Conservation (phyloP, 92 coral and sea anemone genomes). For the Actinernus sp. region DNA sequence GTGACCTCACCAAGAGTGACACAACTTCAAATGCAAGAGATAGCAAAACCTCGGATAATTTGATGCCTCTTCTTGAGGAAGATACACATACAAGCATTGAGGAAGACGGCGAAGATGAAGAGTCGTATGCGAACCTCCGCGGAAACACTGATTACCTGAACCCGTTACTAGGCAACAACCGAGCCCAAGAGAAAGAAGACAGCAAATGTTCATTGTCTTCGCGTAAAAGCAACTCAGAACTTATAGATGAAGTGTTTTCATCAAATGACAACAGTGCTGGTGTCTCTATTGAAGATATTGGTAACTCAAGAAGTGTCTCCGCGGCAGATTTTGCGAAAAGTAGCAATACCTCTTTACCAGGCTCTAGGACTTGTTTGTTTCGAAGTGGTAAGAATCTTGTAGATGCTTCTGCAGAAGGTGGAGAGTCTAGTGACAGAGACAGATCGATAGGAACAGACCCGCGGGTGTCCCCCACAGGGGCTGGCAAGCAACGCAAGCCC, state of each 20-base stretch:
- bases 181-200: not conserved
- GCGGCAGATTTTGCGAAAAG: conserved; percentile 26
- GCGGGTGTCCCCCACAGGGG: not conserved
- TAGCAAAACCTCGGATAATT: conserved; percentile 45
- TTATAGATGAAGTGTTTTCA: not conserved
- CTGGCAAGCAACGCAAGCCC: conserved; percentile 6
- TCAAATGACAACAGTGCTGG: not conserved
- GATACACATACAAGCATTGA: conserved; percentile 12
- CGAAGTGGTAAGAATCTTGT: not conserved
- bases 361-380: conserved; percentile 10
- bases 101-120: conserved; percentile 19
- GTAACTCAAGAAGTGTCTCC: not conserved
- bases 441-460: not conserved
- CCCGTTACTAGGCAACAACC: conserved; percentile 1
- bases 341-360: conserved; percentile 36
- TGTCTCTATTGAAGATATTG: not conserved
- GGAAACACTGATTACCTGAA: not conserved
- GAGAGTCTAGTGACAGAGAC: not conserved
- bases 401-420: not conserved
- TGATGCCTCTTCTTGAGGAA: conserved; percentile 14
- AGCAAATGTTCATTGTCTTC: not conserved
- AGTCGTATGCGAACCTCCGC: conserved; percentile 35
- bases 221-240: not conserved
- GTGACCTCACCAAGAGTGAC: conserved; percentile 71
- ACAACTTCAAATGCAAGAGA: conserved; percentile 46